Evolutionary conservation across 2,888 invertebrate species (phyloP), one percentile per base, ranked within the genome.

Genomic region (Apamea epomidion): DNA sequence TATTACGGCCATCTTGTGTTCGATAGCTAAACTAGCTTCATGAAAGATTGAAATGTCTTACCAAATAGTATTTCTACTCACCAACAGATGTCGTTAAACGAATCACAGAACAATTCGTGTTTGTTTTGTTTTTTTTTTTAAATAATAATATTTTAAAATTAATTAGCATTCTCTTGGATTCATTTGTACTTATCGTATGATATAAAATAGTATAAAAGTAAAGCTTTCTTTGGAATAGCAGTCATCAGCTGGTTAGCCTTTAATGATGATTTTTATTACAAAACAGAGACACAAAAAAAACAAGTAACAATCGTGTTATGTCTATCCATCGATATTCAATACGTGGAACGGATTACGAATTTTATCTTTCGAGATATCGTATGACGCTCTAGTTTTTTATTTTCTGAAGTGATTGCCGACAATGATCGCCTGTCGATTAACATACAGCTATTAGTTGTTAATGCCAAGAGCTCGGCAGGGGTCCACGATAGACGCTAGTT

Each of bases 341-440:
- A 91, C 88, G 91, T 91, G 92, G 91, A 93, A 93, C 92, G 92
- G 92, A 93, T 93, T 92, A 93, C 89, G 87, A 91, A 92, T 91
- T 92, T 92, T 91, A 92, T 92, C 91, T 91, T 84, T 82, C 65
- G 80, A 88, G 90, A 90, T 91, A 92, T 93, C 92, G 87, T 90
- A 90, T 92, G 89, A 91, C 92, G 92, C 88, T 92, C 91, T 82
- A 90, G 84, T 90, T 92, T 90, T 89, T 91, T 88, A 87, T 89
- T 89, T 88, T 85, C 70, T 80, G 90, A 90, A 89, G 90, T 90
- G 91, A 91, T 91, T 90, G 91, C 92, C 92, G 92, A 92, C 92
- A 92, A 92, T 91, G 92, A 93, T 94, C 92, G 91, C 80, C 88
- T 92, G 92, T 94, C 94, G 93, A 94, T 94, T 93, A 93, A 91